Evolutionary conservation across 2,797 vertebrate genomes (phyloP), one percentile per base, ranked within the genome.

Genomic region (Pagetopsis macropterus): DNA sequence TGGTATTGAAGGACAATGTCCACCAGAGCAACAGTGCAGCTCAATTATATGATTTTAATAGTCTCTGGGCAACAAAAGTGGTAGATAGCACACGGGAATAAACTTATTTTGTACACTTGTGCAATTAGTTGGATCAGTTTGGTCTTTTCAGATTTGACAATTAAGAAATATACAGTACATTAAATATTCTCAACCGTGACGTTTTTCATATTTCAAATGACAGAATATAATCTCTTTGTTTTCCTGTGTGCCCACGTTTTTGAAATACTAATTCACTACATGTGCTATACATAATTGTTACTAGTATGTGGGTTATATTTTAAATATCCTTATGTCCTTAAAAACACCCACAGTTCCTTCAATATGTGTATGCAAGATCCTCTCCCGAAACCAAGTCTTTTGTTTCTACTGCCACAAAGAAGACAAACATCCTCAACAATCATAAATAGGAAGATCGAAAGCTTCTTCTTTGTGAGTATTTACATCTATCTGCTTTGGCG

Each of bases 401-500:
- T 92, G 87, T 91, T 79, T 88, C 72, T 37, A 40, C 68, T 76
- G 60, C 17, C 63, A 82, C 76, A 85, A 88, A 89, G 86, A 83
- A 79, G 71, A 65, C 81, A 90, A 84, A 82, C 85, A 79, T 82
- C 72, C 74, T 75, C 48, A 61, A 70, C 78, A 57, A 65, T 83
- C 50, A 31, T 59, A 85, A 85, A 86, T 66, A 78, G 69, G 59
- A 83, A 61, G 66, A 86, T 83, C 41, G 71, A 90, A 88, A 85
- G 77, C 88, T 83, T 88, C 75, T 86, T 37, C 33, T 37, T 1
- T 37, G 33, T 37, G 33, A 92, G 45, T 70, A 69, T 93, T 84
- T 90, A 79, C 84, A 76, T 73, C 78, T 89, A 64, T 91, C 82
- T 87, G 83, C 90, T 86, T 81, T 88, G 92, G 88, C 88, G 82